Evolutionary conservation across 92 coral and sea anemone genomes (phyloP).

Genomic region (Phymanthus crucifer): DNA sequence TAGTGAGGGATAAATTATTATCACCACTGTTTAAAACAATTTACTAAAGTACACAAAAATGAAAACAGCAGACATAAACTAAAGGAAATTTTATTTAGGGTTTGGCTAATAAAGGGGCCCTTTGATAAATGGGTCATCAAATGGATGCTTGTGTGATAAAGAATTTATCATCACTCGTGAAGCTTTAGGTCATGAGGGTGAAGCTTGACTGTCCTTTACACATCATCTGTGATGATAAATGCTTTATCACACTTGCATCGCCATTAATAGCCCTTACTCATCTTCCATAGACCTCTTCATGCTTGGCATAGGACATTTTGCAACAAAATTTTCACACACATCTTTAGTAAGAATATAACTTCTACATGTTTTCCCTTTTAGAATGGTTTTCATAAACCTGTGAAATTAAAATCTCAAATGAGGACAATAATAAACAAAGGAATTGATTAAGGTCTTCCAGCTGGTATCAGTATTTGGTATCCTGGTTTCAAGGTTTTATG

Average conservation of each 20-base stretch:
- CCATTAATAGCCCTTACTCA: not conserved
- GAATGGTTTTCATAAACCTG: constrained; percentile 5
- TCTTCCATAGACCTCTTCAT: not conserved
- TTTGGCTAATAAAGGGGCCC: too few species aligned
- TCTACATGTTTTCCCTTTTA: not conserved
- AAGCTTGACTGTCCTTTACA: too few species aligned
- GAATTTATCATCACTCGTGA: too few species aligned
- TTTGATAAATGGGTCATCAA: too few species aligned
- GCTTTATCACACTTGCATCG: not conserved
- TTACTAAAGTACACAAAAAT: too few species aligned
- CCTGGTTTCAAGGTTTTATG: not conserved
- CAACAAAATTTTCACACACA: not conserved
- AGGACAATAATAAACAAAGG: not conserved
- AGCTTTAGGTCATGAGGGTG: too few species aligned
- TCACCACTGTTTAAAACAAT: too few species aligned
- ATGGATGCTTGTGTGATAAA: too few species aligned
- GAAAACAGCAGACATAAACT: too few species aligned
- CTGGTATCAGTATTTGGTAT: not conserved
- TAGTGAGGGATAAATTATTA: too few species aligned
- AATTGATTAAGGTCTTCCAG: not conserved
- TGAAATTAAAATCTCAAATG: not conserved
- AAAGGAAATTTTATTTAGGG: too few species aligned
- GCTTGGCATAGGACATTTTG: not conserved
- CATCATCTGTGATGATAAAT: too few species aligned
- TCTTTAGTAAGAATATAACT: not conserved